A percentile compares a stretch with the other conserved stretches of the same genome.
Conservation (phyloP, 2,113 vertebrate species). For the Nycticryphes semicollaris region DNA sequence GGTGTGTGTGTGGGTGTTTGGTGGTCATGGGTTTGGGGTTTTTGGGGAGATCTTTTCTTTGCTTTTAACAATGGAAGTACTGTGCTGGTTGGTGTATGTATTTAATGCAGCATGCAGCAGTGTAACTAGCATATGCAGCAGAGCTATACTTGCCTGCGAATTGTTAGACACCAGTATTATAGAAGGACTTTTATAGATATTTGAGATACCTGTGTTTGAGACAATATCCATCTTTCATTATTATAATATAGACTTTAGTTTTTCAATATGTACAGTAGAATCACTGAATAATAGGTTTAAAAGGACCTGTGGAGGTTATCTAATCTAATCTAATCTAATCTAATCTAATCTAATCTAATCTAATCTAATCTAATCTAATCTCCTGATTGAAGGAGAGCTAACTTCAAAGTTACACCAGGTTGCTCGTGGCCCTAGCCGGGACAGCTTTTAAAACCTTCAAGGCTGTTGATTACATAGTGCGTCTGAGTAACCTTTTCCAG, state of each 20-base stretch:
- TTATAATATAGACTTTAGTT: neutral
- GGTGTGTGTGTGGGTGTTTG: neutral
- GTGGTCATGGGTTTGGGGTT: neutral
- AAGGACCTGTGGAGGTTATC: neutral
- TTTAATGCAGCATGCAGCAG: neutral
- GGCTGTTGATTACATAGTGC: neutral
- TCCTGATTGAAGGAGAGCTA: neutral
- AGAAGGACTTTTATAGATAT: neutral
- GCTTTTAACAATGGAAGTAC: neutral
- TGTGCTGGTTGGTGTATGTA: neutral
- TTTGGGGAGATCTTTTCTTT: neutral
- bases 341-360: neutral
- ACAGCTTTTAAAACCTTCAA: neutral
- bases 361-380: neutral
- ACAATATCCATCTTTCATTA: neutral
- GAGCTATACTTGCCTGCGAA: neutral
- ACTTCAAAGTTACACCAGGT: neutral
- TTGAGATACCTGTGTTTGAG: neutral
- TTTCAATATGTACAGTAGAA: neutral
- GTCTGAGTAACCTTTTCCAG: neutral
- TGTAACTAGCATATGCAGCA: neutral
- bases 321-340: neutral
- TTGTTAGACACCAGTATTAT: neutral
- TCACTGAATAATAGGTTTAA: neutral
- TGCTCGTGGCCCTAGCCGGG: neutral